Conservation (phyloP, 2,113 vertebrate species). For the Colistium nudipinnis region DNA sequence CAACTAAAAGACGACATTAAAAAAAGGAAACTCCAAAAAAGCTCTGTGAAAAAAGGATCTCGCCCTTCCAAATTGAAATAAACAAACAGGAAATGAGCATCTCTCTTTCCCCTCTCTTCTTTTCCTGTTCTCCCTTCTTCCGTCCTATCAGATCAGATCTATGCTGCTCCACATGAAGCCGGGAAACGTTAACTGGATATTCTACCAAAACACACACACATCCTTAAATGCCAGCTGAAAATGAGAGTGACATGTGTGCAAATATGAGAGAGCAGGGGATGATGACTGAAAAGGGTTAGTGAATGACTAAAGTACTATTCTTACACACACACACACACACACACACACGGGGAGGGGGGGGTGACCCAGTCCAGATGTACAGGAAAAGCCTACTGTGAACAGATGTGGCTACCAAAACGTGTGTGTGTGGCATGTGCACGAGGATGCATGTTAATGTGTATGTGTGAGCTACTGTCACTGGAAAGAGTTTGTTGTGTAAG, state of each 20-base stretch:
- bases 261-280: conserved; percentile 9
- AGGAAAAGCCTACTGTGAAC: conserved; percentile 60
- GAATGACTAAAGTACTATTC: conserved; percentile 44
- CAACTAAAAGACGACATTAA: background rate
- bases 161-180: background rate
- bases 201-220: conserved; percentile 5
- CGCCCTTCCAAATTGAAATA: too few species aligned
- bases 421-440: background rate
- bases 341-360: conserved; percentile 24
- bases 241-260: conserved; percentile 17
- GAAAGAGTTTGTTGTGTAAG: conserved; percentile 52
- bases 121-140: conserved; percentile 1
- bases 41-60: too few species aligned
- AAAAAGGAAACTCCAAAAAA: background rate
- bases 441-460: conserved; percentile 10
- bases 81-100: background rate
- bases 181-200: conserved; percentile 8
- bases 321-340: conserved; percentile 28
- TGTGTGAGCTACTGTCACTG: conserved; percentile 33
- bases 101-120: background rate
- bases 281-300: conserved; percentile 47
- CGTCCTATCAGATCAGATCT: background rate
- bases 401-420: conserved; percentile 57
- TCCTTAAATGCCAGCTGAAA: conserved; percentile 2
- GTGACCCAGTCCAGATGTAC: conserved; percentile 66